These are phyloP conservation scores for Drosophila tsacasi DNA, from an alignment of 1,140 invertebrate genomes.

Conservation along the genomic window DNA sequence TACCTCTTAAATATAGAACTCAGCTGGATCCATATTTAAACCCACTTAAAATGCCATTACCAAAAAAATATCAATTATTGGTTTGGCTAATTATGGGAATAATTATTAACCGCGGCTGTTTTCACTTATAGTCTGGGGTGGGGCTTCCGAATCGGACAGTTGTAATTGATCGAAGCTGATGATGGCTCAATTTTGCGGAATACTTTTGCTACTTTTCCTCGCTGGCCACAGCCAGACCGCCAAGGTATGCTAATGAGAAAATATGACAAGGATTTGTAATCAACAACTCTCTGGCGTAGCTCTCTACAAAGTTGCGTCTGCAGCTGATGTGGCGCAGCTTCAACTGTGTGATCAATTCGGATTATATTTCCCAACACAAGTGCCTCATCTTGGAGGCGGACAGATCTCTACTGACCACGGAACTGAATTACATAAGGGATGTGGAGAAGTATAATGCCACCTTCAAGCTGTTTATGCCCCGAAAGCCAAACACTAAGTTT, in stretches of 20 bases:
- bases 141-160: slow-evolving; percentile 8
- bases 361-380: slow-evolving; percentile 14
- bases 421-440: slow-evolving; percentile 17
- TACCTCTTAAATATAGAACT: slow-evolving; percentile 4
- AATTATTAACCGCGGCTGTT: background rate
- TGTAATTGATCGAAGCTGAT: slow-evolving; percentile 11
- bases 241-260: slow-evolving; percentile 13
- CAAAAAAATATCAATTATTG: slow-evolving; percentile 37
- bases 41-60: slow-evolving; percentile 50
- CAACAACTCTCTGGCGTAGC: slow-evolving; percentile 1
- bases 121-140: slow-evolving; percentile 9
- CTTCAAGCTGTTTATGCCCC: slow-evolving; percentile 28
- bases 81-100: slow-evolving; percentile 21
- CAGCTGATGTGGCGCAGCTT: slow-evolving; percentile 43
- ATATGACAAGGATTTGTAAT: background rate
- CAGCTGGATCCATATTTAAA: background rate
- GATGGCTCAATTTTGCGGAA: slow-evolving; percentile 27
- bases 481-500: background rate
- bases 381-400: slow-evolving; percentile 42
- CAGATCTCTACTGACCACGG: slow-evolving; percentile 18
- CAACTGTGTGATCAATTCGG: slow-evolving; percentile 12
- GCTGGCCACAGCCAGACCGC: slow-evolving; percentile 6
- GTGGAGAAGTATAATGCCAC: slow-evolving; percentile 34
- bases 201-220: slow-evolving; percentile 18
- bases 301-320: slow-evolving; percentile 10